Base-by-base conservation (phyloP, 2,888 invertebrate species). In the Ormyrus rosae region DNA sequence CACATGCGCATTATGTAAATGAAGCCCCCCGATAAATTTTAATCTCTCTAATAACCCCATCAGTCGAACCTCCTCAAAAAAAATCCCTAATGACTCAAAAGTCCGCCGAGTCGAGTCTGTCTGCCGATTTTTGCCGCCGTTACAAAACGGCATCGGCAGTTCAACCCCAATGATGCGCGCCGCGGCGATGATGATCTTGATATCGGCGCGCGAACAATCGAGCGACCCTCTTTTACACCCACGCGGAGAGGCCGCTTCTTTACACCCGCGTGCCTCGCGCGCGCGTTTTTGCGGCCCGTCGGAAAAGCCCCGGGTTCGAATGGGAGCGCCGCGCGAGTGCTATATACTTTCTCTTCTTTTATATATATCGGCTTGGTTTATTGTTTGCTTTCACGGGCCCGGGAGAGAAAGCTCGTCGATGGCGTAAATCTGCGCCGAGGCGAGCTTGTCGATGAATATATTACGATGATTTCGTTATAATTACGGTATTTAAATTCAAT, bases 291-390 rank as follows among this genome's bases (percentile, higher is more conserved):
- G 7, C 7, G 10, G n/a, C 53, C 6, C 11, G 7, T 70, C 68
- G 72, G 55, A 81, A 78, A 81, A 77, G 34, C 34, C 34, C 77
- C 81, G 70, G 55, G 50, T 78, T 65, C 50, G 69, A 73, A 70
- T 73, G 19, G 71, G 34, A 68, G 56, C 13, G 68, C 70, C 13
- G 55, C 13, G n/a, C n/a, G 45, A 13, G 13, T 9, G 50, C 45
- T 13, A 19, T 71, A 69, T 74, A 71, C 78, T 81, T 78, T 81
- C 81, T 81, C 81, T 60, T 74, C 74, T 81, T 78, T 81, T 81
- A 71, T 34, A 53, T 77, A 78, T 34, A 34, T 65, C 77, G 69
- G 13, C 34, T 75, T 68, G 64, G 69, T 81, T 81, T 81, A 81
- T 81, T 81, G 81, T 81, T 81, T 78, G 77, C 81, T 78, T 74